Conservation (phyloP, 2,797 vertebrate species). For the Lepus oiostolus region DNA sequence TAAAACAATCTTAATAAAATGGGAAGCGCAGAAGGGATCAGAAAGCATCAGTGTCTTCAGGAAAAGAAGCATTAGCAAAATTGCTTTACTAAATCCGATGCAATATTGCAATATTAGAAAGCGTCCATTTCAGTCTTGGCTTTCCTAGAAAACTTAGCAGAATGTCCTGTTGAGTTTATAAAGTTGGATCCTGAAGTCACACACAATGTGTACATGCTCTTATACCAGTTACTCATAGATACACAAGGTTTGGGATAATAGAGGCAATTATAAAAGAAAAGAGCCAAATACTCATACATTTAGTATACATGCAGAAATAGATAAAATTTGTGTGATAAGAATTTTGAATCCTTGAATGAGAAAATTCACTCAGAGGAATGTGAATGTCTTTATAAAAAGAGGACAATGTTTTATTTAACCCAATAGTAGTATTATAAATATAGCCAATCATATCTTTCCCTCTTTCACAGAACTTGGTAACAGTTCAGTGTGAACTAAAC, state of each 20-base stretch:
- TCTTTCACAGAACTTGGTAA: slow-evolving; percentile 9
- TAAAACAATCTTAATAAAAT: slow-evolving; percentile 64
- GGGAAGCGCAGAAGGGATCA: not conserved
- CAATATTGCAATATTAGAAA: slow-evolving; percentile 50
- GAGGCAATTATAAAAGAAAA: not conserved
- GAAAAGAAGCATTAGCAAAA: slow-evolving; percentile 36
- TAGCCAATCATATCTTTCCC: not conserved
- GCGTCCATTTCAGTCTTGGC: not conserved
- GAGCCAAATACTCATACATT: not conserved
- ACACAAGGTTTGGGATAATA: slow-evolving; percentile 33
- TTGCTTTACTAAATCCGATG: slow-evolving; percentile 34
- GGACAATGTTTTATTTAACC: slow-evolving; percentile 7
- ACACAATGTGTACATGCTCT: not conserved
- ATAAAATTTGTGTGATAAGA: not conserved
- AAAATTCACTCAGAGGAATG: not conserved
- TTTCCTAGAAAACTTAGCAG: slow-evolving; percentile 42
- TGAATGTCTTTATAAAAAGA: slow-evolving; percentile 6
- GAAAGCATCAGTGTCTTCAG: slow-evolving; percentile 41
- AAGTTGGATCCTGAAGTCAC: slow-evolving; percentile 37
- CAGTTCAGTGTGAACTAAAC: slow-evolving; percentile 66
- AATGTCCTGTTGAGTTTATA: slow-evolving; percentile 32
- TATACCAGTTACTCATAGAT: not conserved
- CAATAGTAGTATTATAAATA: not conserved
- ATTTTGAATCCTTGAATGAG: slow-evolving; percentile 7
- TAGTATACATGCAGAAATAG: not conserved